Conservation (phyloP, 2,113 vertebrate genomes). For the Hydropotes inermis region DNA sequence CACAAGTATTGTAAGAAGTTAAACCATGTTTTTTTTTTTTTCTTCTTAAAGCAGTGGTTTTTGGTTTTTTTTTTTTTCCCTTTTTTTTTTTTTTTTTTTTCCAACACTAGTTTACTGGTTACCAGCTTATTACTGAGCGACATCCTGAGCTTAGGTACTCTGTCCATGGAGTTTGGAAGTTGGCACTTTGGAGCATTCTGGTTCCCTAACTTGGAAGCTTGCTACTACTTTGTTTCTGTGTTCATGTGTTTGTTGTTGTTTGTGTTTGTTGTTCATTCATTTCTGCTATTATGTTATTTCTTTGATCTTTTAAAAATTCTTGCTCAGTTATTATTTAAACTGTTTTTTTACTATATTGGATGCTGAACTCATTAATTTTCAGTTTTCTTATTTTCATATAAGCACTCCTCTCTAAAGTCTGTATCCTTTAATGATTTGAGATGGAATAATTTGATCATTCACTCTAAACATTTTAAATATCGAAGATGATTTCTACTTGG, state of each 20-base stretch:
- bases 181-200: background rate
- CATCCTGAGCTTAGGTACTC: background rate
- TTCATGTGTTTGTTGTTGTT: background rate
- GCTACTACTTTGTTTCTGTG: background rate
- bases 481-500: background rate
- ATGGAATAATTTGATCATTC: background rate
- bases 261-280: background rate
- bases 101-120: background rate
- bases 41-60: background rate
- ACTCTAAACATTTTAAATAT: background rate
- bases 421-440: background rate
- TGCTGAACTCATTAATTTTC: background rate
- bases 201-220: background rate
- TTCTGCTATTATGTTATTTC: background rate
- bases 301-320: background rate
- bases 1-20: background rate
- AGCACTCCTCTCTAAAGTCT: background rate
- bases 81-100: background rate
- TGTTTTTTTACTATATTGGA: background rate
- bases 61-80: background rate
- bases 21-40: background rate
- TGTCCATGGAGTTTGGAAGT: background rate
- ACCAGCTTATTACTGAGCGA: background rate
- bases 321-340: background rate
- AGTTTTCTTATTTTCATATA: background rate